Percentiles rank a stretch among this genome's conserved stretches.
These are phyloP conservation scores for Actinernus sp. DNA, from an alignment of 92 coral and sea anemone genomes.

Conservation along the genomic window DNA sequence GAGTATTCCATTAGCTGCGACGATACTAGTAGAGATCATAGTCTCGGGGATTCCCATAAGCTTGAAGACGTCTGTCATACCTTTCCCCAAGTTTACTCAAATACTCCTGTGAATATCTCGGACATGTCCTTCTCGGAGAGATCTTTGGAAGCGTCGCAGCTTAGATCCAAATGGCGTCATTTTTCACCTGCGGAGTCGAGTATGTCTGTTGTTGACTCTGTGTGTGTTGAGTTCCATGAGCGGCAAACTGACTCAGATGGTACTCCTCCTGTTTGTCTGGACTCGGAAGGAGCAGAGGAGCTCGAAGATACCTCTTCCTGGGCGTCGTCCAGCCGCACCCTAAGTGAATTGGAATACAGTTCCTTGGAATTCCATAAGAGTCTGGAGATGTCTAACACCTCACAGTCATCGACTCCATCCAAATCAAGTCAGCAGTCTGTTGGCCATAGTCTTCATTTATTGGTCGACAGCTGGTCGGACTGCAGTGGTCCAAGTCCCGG, in stretches of 20 bases:
- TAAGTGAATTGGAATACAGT: slow-evolving; percentile 57
- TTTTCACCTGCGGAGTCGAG: slow-evolving; percentile 6
- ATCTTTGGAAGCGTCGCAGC: slow-evolving; percentile 55
- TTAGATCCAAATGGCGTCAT: slow-evolving; percentile 3
- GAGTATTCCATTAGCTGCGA: no score
- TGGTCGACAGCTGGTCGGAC: slow-evolving; percentile 97
- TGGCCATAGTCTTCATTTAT: slow-evolving; percentile 65
- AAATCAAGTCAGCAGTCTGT: slow-evolving; percentile 55
- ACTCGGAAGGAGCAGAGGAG: slow-evolving; percentile 81
- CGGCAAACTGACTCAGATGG: slow-evolving; percentile 49
- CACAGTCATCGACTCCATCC: slow-evolving; percentile 44
- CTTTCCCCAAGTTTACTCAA: slow-evolving; percentile 73
- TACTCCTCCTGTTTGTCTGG: slow-evolving; percentile 75
- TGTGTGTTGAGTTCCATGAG: slow-evolving; percentile 19
- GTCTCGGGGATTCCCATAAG: no score
- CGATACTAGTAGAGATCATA: no score
- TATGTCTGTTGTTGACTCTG: slow-evolving; percentile 1
- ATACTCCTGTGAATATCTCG: slow-evolving; percentile 66
- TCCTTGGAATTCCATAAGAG: slow-evolving; percentile 35
- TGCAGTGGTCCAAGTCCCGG: slow-evolving; percentile 75
- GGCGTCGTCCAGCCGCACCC: slow-evolving; percentile 52
- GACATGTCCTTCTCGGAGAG: slow-evolving; percentile 77
- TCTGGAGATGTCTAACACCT: slow-evolving; percentile 34
- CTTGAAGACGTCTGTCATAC: slow-evolving; percentile 6
- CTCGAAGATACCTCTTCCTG: slow-evolving; percentile 79